Percentiles rank a stretch among this genome's conserved stretches.
Conservation (phyloP, 2,888 invertebrate species). For the Dryobotodes eremita region DNA sequence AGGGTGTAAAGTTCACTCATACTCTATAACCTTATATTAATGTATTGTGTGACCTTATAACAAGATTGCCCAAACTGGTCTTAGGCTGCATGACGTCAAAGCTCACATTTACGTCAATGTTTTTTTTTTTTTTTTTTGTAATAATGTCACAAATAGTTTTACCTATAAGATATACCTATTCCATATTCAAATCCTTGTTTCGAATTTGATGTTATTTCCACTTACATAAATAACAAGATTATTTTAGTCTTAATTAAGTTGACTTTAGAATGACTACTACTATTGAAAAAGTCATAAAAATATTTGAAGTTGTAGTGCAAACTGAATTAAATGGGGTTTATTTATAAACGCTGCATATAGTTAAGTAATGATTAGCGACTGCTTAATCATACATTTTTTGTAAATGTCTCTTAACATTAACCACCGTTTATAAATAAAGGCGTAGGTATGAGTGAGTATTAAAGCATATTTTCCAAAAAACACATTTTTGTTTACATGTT, state of each 20-base stretch:
- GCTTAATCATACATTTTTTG: neutral
- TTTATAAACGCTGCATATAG: too few relatives aligned
- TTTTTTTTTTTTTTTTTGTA: neutral
- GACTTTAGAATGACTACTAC: neutral
- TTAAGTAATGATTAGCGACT: neutral
- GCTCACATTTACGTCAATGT: constrained; percentile 1
- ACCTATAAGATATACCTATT: neutral
- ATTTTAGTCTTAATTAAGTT: neutral
- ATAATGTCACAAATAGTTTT: neutral
- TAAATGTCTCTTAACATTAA: neutral
- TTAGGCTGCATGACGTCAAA: constrained; percentile 3
- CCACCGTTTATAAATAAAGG: neutral
- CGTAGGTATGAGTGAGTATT: neutral
- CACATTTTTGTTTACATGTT: neutral
- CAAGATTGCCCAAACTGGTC: constrained; percentile 7
- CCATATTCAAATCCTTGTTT: neutral
- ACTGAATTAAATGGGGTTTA: neutral
- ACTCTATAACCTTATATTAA: neutral
- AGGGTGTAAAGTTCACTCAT: too few relatives aligned
- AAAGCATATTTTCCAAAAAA: neutral
- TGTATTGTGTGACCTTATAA: neutral
- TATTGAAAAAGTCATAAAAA: too few relatives aligned
- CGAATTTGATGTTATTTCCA: neutral
- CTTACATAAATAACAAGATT: neutral
- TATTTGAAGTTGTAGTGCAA: neutral